Base-by-base conservation (phyloP, 2,113 vertebrate species). In the Hippopotamus amphibius region DNA sequence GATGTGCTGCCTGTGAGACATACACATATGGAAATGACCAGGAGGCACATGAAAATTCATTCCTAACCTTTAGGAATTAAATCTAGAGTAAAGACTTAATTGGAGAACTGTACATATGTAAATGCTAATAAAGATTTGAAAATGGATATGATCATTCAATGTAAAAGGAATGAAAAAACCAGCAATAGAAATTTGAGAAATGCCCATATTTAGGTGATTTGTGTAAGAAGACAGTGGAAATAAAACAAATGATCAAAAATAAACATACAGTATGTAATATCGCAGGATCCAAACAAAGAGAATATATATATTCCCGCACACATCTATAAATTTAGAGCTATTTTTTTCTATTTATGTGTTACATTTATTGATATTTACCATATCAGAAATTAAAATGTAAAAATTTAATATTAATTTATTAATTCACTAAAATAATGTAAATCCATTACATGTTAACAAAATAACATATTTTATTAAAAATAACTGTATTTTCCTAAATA, bases 401-500 rank as follows among this genome's bases (percentile, higher is more conserved):
- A 37, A 43, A 28, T 24, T 79, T 66, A 74, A 81, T 59, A 68
- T 21, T 43, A 53, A 77, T n/a, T 37, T 55, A 57, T 87, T 82
- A 43, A 50, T 76, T 82, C 6, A 59, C 53, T 82, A 68, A 95
- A 96, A 46, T 59, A 55, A 15, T 14, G 53, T 50, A 74, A 46
- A 55, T 9, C 7, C 7, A 82, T 77, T 86, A 65, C 37, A 71
- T 92, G 65, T 61, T 90, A 83, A 79, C 21, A 79, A 95, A 90
- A 68, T 43, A 22, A 68, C 7, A 17, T 21, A 79, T 46, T 72
- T 96, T 90, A 50, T 84, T 79, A n/a, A 77, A 90, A 93, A 48
- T 66, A 33, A 48, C 19, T 68, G 0, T 63, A 59, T 95, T 96
- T 96, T 87, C 26, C 65, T 50, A 91, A 88, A 88, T 26, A 82